Base-by-base conservation (phyloP, 2,888 invertebrate genomes). In the Pyrrhosoma nymphula region DNA sequence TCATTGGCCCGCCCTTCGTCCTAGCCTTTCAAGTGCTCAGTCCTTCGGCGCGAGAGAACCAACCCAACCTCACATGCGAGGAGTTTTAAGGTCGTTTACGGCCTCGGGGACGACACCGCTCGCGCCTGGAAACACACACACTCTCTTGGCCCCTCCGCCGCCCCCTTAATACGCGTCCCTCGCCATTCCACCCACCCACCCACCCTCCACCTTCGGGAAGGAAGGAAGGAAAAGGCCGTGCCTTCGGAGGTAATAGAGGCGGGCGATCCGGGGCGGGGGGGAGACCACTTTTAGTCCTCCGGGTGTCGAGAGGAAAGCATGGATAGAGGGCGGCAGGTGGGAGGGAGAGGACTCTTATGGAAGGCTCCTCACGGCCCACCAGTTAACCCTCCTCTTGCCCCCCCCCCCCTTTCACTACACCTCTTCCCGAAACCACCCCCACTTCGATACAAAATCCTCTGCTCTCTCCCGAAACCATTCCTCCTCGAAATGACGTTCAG, bases 211-310 rank as follows among this genome's bases (percentile, higher is more conserved):
- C 39, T 47, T 91, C 60, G 63, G 63, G 91, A 60, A 60, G 60
- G 60, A 60, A 60, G 60, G 60, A 60, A 60, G 60, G 60, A 60
- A 60, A 60, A 69, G 91, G 35, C 63, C 91, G 63, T 63, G 91
- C 91, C 91, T 69, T 63, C 39, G 63, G 63, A 63, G 56, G 91
- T 91, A 91, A 91, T 91, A 63, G 91, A 91, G 63, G 91, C 63
- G 91, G 91, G 63, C 91, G 60, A 69, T 63, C 63, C 63, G 63
- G 91, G 12, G 60, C 6, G 16, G 60, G 60, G 60, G 60, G 12
- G 20, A 63, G 39, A 39, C 39, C 63, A 91, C 91, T 91, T 91
- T 63, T 91, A 91, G 91, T 82, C 82, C 63, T 39, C 91, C 39
- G 47, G 18, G 91, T 60, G 35, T 26, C 39, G 63, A 60, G 63